Evolutionary conservation across 2,113 vertebrate genomes (phyloP).

Genomic region (Actenoides hombroni): DNA sequence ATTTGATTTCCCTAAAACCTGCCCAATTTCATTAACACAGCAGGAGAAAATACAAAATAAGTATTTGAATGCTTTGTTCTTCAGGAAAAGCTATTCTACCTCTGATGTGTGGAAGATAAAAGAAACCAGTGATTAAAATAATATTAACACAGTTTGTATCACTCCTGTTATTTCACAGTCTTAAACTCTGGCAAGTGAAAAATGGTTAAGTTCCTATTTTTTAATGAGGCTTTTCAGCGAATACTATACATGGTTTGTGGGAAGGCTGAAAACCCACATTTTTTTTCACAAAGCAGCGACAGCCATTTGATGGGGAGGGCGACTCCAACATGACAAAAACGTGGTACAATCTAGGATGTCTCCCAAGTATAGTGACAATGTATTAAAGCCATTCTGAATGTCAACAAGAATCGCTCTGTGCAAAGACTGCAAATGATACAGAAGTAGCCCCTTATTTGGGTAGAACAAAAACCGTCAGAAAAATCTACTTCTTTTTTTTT

Average conservation of each 20-base stretch:
- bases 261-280: neutral
- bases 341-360: neutral
- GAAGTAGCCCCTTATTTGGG: slow-evolving; percentile 19
- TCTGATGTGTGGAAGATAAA: neutral
- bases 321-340: neutral
- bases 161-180: neutral
- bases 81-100: neutral
- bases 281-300: neutral
- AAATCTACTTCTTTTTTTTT: slow-evolving; percentile 21
- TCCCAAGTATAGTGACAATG: neutral
- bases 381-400: neutral
- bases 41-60: neutral
- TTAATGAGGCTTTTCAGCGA: slow-evolving; percentile 2
- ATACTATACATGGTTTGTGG: neutral
- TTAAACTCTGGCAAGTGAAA: neutral
- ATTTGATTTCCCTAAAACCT: slow-evolving; percentile 40
- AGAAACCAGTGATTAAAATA: slow-evolving; percentile 39
- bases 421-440: slow-evolving; percentile 20
- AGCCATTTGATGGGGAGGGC: neutral
- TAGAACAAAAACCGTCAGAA: slow-evolving; percentile 54
- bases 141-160: neutral
- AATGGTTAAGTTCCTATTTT: neutral
- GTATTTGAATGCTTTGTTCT: slow-evolving; percentile 14
- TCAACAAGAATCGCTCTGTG: neutral
- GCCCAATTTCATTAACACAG: slow-evolving; percentile 22